phyloP scores from a whole-genome alignment of 2,797 vertebrate species.

The Pygocentrus nattereri region DNA sequence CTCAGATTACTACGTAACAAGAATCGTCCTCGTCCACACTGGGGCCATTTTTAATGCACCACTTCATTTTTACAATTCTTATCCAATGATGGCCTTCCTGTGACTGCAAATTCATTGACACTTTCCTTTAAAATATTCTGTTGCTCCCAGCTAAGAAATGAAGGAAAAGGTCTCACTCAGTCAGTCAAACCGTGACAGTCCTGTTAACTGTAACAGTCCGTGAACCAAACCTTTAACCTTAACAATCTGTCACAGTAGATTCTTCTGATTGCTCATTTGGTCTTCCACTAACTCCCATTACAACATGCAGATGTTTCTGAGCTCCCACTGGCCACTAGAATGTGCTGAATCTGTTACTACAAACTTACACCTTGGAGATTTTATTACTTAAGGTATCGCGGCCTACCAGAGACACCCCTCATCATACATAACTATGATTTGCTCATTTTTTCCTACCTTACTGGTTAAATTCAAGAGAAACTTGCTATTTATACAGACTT shows the following conservation, averaged over 20 bases:
- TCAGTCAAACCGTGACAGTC: neutral
- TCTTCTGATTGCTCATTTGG: neutral
- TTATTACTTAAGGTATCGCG: neutral
- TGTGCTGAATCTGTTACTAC: neutral
- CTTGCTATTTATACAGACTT: neutral
- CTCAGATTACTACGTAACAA: constrained; percentile 7
- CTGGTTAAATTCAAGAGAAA: neutral
- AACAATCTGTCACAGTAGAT: neutral
- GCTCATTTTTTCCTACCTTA: neutral
- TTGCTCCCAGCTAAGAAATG: neutral
- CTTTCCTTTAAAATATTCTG: neutral
- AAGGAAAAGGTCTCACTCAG: neutral
- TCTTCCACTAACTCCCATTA: neutral
- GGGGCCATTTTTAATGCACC: neutral
- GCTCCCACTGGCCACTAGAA: neutral
- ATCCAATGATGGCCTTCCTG: neutral
- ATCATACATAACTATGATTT: neutral
- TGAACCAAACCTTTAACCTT: neutral
- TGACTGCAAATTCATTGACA: neutral
- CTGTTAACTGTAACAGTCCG: neutral
- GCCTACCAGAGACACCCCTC: neutral
- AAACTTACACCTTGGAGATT: neutral
- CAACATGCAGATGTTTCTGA: neutral
- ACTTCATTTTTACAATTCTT: neutral
- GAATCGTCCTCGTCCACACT: neutral